Conservation (phyloP, 1,140 invertebrate genomes). For the Conus betulinus region DNA sequence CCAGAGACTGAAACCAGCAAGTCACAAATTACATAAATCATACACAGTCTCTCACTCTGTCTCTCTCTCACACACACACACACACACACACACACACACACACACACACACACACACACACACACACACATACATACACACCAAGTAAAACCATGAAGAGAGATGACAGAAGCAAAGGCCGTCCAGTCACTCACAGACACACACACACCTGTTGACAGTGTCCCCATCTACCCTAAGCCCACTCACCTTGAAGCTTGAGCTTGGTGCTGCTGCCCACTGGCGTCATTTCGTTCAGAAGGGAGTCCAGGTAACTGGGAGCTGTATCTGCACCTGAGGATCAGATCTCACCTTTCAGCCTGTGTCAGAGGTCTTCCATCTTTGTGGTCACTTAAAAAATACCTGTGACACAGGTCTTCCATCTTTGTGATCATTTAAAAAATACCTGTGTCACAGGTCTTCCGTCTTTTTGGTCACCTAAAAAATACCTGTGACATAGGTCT, state of each 20-base stretch:
- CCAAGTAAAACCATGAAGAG: neutral
- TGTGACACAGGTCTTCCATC: too few species aligned
- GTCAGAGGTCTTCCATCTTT: too few species aligned
- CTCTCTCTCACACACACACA: neutral
- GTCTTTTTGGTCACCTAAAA: too few species aligned
- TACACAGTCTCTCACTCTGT: neutral
- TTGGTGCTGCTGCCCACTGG: neutral
- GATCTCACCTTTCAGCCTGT: too few species aligned
- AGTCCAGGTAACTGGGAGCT: conserved; percentile 9
- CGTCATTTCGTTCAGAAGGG: conserved; percentile 30
- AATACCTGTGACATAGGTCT: neutral
- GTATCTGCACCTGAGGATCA: neutral
- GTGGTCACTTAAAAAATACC: neutral
- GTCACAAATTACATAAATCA: too few species aligned
- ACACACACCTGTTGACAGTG: neutral
- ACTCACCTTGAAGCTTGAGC: conserved; percentile 17
- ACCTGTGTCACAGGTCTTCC: too few species aligned
- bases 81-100: conserved; percentile 12
- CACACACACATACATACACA: conserved; percentile 1
- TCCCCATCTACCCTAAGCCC: too few species aligned
- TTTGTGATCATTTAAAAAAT: too few species aligned
- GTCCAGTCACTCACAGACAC: neutral
- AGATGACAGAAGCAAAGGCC: neutral
- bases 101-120: conserved; percentile 2
- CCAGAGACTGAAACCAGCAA: too few species aligned